Base-by-base conservation (phyloP, 2,797 vertebrate genomes). In the Neosalanx taihuensis region DNA sequence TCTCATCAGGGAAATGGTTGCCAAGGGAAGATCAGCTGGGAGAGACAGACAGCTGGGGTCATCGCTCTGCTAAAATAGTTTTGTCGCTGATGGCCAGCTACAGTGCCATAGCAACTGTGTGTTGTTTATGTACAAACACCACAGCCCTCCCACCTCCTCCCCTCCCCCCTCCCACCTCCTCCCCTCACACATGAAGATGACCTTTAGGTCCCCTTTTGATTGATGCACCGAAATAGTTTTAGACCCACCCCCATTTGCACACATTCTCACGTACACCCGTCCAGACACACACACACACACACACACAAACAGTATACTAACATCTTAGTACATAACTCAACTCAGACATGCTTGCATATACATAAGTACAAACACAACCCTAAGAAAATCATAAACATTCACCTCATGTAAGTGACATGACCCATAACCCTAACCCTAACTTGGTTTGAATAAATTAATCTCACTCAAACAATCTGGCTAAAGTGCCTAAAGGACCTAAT, bases 91-190 rank as follows among this genome's bases (percentile, higher is more conserved):
- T 46, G 1, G 51, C 15, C 59, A 33, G 65, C 60, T 66, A 68
- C 75, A 71, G 72, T 78, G 57, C 77, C 82, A 81, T 81, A 77
- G 82, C 81, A 84, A 86, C 85, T 5, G 29, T 9, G 57, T 0
- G 2, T 15, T 87, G 81, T 88, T 81, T 86, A 80, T 76, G 71
- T 37, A 59, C 72, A 86, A 82, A 86, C 87, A 83, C 35, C 41
- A 62, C 31, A 1, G 18, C 41, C 41, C 1, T 7, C 37, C 37
- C 37, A 7, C 37, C 37, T 7, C 37, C 37, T 31, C 62, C 33
- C 2, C n/a, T 1, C 23, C 23, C 23, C 23, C 23, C 23, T 1
- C 23, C 23, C 23, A 26, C 23, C 23, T 26, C 23, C 23, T 26
- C 23, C 23, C 23, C 51, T 4, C 51, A 41, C 6, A 29, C 70